phyloP scores from a whole-genome alignment of 2,888 invertebrate genomes.

The Lathronympha strigana region DNA sequence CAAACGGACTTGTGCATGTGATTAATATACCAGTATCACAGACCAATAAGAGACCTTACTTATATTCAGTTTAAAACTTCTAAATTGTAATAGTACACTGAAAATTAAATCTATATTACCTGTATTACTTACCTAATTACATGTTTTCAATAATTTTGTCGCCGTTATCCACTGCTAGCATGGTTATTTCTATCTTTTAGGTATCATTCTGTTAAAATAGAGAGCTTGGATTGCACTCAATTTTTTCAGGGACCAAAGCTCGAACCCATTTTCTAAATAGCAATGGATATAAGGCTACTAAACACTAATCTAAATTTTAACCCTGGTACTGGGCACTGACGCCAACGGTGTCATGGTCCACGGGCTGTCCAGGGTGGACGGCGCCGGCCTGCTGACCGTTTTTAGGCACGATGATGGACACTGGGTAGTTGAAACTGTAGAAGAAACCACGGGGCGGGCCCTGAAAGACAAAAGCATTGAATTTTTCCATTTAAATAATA shows the following conservation, averaged over 20 bases:
- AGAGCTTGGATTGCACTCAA: not conserved
- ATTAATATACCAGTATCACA: constrained; percentile 36
- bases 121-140: constrained; percentile 14
- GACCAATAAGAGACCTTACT: constrained; percentile 26
- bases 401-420: constrained; percentile 76
- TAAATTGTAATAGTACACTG: not conserved
- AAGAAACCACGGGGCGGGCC: constrained; percentile 88
- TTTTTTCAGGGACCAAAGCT: not conserved
- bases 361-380: constrained; percentile 56
- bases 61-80: not conserved
- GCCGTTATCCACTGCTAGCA: constrained; percentile 3
- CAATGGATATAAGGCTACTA: constrained; percentile 8
- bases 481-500: not conserved
- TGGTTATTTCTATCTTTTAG: not conserved
- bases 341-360: constrained; percentile 64
- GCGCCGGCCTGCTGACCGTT: constrained; percentile 53
- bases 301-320: constrained; percentile 23
- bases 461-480: constrained; percentile 51
- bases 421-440: constrained; percentile 88
- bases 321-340: constrained; percentile 47
- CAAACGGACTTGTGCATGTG: constrained; percentile 20
- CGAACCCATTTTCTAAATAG: not conserved
- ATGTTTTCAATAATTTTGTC: not conserved
- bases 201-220: too few relatives aligned
- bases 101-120: constrained; percentile 26